A percentile compares a stretch with the other conserved stretches of the same genome.
Conservation (phyloP, 1,140 invertebrate species). For the Kradibia gibbosae region DNA sequence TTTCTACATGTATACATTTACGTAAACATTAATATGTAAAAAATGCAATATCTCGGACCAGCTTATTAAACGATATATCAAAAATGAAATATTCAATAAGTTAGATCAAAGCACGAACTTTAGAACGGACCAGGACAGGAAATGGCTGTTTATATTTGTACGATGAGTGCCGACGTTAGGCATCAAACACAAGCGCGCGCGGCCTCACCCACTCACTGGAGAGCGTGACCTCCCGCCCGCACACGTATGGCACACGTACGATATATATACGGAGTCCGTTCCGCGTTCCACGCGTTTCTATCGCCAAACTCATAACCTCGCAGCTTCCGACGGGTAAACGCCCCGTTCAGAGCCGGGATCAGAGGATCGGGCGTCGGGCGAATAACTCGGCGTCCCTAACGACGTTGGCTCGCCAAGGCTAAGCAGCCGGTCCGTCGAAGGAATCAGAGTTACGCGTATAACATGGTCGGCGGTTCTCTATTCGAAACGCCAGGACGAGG, state of each 20-base stretch:
- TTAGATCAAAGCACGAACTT: not conserved
- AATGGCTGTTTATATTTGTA: too few relatives aligned
- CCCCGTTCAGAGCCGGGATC: too few relatives aligned
- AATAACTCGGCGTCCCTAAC: too few relatives aligned
- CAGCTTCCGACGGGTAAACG: conserved; percentile 43
- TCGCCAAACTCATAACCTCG: conserved; percentile 57
- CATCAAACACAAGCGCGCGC: not conserved
- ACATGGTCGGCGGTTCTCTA: too few relatives aligned
- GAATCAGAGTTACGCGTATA: not conserved
- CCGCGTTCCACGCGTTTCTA: conserved; percentile 53
- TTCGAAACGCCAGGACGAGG: too few relatives aligned
- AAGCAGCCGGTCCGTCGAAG: not conserved
- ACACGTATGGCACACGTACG: not conserved
- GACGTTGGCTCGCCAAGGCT: not conserved
- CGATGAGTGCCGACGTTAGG: not conserved
- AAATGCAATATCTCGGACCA: too few relatives aligned
- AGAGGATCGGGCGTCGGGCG: not conserved
- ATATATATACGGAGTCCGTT: conserved; percentile 17
- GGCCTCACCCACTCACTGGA: too few relatives aligned
- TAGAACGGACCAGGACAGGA: not conserved
- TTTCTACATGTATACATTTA: too few relatives aligned
- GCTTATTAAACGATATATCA: too few relatives aligned
- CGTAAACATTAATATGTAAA: too few relatives aligned
- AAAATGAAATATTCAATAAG: not conserved
- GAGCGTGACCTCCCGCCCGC: not conserved